Percentiles rank a stretch among this genome's conserved stretches.
Evolutionary conservation across 2,797 vertebrate species (phyloP).

Genomic region (Chaetophractus vellerosus): DNA sequence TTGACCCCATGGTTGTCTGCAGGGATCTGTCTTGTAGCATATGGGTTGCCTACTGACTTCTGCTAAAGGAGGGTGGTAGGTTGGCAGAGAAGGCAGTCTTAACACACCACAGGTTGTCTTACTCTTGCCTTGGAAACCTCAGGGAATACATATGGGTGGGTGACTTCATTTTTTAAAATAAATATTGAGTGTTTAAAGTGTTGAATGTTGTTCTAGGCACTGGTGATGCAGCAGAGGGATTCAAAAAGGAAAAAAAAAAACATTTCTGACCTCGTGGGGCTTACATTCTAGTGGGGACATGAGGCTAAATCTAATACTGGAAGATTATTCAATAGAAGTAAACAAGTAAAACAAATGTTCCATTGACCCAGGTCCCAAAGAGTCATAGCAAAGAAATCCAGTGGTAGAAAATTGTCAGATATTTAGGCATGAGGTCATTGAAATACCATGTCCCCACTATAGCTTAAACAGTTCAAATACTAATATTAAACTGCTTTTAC

Average conservation of each 20-base stretch:
- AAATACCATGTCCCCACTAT: neutral
- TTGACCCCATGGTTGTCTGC: neutral
- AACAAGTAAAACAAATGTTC: neutral
- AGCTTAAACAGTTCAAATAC: slow-evolving; percentile 6
- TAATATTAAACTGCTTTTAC: slow-evolving; percentile 39
- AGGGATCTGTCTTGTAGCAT: neutral
- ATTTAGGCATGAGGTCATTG: slow-evolving; percentile 10
- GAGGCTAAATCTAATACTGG: slow-evolving; percentile 18
- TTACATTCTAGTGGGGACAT: neutral
- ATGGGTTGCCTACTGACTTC: neutral
- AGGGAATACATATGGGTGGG: neutral
- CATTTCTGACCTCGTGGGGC: neutral
- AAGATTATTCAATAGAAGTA: neutral
- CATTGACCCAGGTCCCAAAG: neutral
- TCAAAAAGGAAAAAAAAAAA: neutral
- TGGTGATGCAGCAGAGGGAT: neutral
- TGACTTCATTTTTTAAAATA: slow-evolving; percentile 25
- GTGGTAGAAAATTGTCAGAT: slow-evolving; percentile 31
- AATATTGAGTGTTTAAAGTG: neutral
- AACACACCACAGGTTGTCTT: neutral
- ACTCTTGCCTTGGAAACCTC: slow-evolving; percentile 9
- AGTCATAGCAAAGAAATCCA: slow-evolving; percentile 19
- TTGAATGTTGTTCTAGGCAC: neutral
- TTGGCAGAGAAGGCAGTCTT: neutral
- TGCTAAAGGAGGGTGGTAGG: neutral